A percentile compares a stretch with the other conserved stretches of the same genome.
These are phyloP conservation scores for Iphiclides podalirius DNA, from an alignment of 2,888 invertebrate genomes.

Conservation along the genomic window DNA sequence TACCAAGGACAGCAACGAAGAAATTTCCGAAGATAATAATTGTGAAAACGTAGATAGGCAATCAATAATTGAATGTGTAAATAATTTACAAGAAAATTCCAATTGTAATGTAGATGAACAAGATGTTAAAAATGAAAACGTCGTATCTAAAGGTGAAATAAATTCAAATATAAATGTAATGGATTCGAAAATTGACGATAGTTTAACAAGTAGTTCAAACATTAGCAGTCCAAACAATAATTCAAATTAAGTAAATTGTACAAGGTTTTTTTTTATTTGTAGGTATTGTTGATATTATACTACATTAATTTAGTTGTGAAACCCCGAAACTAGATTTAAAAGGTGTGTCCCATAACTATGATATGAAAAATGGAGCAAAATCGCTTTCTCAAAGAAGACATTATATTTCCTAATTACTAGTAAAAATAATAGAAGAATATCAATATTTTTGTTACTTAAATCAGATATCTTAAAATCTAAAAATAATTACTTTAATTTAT, in stretches of 20 bases:
- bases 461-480: neutral
- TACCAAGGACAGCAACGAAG: constrained; percentile 36
- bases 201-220: constrained; percentile 46
- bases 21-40: constrained; percentile 38
- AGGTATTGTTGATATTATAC: too few species aligned
- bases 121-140: constrained; percentile 39
- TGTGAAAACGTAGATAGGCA: constrained; percentile 50
- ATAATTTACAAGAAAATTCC: constrained; percentile 42
- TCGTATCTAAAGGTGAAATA: constrained; percentile 55
- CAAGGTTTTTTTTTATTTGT: constrained; percentile 5
- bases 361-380: neutral
- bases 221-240: constrained; percentile 72
- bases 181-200: constrained; percentile 47
- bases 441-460: constrained; percentile 13
- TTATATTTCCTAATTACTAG: neutral
- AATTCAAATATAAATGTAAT: constrained; percentile 67
- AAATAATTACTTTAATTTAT: neutral
- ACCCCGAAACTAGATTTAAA: constrained; percentile 44
- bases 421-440: constrained; percentile 7
- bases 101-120: constrained; percentile 41
- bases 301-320: too few species aligned
- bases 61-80: constrained; percentile 41
- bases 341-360: constrained; percentile 42
- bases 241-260: constrained; percentile 51
- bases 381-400: neutral